Evolutionary conservation across 2,797 vertebrate genomes (phyloP).

Genomic region (Gouania willdenowi): DNA sequence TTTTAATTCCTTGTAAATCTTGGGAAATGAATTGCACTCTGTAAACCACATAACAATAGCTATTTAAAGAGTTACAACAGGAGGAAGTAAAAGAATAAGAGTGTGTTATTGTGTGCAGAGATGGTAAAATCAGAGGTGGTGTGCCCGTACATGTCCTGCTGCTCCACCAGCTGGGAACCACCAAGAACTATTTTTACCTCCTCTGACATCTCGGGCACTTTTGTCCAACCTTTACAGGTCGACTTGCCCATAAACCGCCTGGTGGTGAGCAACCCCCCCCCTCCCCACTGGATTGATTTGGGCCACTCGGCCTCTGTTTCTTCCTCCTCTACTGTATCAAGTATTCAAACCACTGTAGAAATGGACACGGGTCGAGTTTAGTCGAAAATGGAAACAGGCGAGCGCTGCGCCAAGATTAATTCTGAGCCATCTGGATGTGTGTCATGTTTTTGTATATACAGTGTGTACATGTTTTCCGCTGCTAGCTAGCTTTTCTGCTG

Average conservation of each 20-base stretch:
- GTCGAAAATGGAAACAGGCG: neutral
- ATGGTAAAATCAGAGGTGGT: neutral
- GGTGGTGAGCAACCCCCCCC: neutral
- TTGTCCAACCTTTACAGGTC: conserved; percentile 44
- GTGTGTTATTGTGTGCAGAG: too few species aligned
- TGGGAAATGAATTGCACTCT: too few species aligned
- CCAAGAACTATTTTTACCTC: conserved; percentile 42
- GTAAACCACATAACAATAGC: too few species aligned
- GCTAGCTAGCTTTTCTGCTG: too few species aligned
- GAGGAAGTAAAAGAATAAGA: too few species aligned
- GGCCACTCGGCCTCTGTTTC: neutral
- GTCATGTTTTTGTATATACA: conserved; percentile 26
- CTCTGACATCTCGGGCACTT: conserved; percentile 5
- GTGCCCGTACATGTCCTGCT: conserved; percentile 34
- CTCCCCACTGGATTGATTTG: neutral
- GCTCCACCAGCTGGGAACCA: conserved; percentile 6
- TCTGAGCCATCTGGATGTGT: conserved; percentile 12
- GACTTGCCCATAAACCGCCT: conserved; percentile 26
- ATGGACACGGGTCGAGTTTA: conserved; percentile 17
- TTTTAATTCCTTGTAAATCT: too few species aligned
- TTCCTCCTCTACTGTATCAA: conserved; percentile 22
- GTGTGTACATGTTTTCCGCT: neutral
- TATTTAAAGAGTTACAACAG: too few species aligned
- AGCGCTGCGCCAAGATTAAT: conserved; percentile 7
- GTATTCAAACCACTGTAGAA: conserved; percentile 56